Evolutionary conservation across 2,113 vertebrate species (phyloP).

Genomic region (Chaetops frenatus): DNA sequence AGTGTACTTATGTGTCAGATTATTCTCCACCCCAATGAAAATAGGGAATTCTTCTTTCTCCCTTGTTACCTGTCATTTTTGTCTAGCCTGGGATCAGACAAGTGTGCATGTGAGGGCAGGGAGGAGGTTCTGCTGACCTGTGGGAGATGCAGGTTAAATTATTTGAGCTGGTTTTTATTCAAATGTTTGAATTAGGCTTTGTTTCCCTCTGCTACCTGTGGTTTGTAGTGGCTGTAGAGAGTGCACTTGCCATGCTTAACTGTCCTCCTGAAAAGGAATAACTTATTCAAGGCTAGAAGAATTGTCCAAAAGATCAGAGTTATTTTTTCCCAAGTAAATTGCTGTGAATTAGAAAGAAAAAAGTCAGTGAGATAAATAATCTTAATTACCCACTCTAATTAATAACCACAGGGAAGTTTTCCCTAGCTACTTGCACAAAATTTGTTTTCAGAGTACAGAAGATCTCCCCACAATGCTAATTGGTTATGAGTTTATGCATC

Average conservation of each 20-base stretch:
- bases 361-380: slow-evolving; percentile 61
- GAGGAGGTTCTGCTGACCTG: not conserved
- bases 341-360: slow-evolving; percentile 10
- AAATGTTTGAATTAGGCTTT: not conserved
- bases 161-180: not conserved
- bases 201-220: not conserved
- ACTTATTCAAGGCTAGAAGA: not conserved
- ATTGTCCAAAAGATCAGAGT: slow-evolving; percentile 3
- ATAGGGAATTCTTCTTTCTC: not conserved
- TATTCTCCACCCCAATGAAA: not conserved
- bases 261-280: not conserved
- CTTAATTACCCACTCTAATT: slow-evolving; percentile 61
- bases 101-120: not conserved
- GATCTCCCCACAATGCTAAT: slow-evolving; percentile 50
- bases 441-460: slow-evolving; percentile 31
- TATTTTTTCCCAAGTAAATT: slow-evolving; percentile 41
- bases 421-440: slow-evolving; percentile 31
- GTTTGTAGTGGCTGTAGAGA: slow-evolving; percentile 9
- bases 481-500: slow-evolving; percentile 57
- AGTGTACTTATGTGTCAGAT: not conserved
- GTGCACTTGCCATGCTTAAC: not conserved
- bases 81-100: not conserved
- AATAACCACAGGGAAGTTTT: slow-evolving; percentile 53
- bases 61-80: not conserved
- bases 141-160: not conserved